Evolutionary conservation across 2,113 vertebrate species (phyloP).

Genomic region (Cinclus mexicanus): DNA sequence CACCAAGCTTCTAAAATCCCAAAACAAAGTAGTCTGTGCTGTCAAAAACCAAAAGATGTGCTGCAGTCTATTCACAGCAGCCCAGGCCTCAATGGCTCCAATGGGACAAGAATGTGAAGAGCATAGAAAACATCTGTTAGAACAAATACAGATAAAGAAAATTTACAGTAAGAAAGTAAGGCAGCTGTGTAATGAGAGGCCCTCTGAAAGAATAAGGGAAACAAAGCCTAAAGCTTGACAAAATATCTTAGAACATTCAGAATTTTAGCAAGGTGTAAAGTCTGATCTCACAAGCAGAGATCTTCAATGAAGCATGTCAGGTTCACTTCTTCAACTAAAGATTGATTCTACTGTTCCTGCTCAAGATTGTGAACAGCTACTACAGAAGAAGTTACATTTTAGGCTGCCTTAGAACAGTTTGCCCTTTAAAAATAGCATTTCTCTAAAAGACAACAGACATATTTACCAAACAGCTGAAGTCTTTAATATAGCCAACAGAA

Average conservation of each 20-base stretch:
- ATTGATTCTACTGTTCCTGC: neutral
- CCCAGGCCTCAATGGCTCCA: neutral
- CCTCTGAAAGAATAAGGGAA: neutral
- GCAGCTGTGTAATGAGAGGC: neutral
- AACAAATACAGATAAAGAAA: neutral
- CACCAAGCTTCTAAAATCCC: neutral
- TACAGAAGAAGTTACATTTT: neutral
- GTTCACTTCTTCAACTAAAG: neutral
- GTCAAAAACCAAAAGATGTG: neutral
- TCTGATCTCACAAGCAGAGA: neutral
- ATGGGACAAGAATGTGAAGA: neutral
- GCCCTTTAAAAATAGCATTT: neutral
- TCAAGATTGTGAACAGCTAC: neutral
- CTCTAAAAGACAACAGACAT: neutral
- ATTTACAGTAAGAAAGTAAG: neutral
- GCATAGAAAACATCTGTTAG: neutral
- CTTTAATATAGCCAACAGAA: neutral
- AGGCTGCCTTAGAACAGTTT: neutral
- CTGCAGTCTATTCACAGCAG: neutral
- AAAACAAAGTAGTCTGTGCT: neutral
- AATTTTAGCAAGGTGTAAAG: neutral
- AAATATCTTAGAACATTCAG: neutral
- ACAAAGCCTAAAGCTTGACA: neutral
- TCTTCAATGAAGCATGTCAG: neutral
- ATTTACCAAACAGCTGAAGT: neutral